Evolutionary conservation across 2,797 vertebrate species (phyloP).

Genomic region (Ptychadena robeensis): DNA sequence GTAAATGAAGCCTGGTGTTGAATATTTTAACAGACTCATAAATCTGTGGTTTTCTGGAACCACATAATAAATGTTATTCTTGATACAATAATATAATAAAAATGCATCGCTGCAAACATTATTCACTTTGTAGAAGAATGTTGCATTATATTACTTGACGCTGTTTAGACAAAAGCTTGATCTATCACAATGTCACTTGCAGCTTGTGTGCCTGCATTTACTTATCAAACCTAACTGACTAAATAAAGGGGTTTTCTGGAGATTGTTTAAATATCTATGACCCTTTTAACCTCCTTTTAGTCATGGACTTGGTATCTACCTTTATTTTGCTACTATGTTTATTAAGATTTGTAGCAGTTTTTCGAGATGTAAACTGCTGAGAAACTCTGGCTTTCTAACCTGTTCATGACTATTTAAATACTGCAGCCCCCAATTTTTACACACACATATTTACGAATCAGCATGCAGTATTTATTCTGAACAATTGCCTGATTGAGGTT

Average conservation of each 20-base stretch:
- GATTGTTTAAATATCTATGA: conserved; percentile 15
- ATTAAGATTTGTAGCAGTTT: too few species aligned
- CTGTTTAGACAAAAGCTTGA: conserved; percentile 27
- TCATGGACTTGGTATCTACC: too few species aligned
- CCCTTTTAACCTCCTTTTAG: too few species aligned
- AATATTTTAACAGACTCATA: conserved; percentile 55
- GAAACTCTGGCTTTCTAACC: too few species aligned
- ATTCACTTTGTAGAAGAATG: conserved; percentile 13
- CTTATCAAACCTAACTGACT: conserved; percentile 8
- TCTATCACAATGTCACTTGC: conserved; percentile 14
- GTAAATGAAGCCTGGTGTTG: conserved; percentile 49
- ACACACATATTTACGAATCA: too few species aligned
- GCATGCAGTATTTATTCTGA: too few species aligned
- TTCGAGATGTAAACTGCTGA: too few species aligned
- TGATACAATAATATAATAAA: conserved; percentile 45
- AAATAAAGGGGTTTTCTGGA: background rate
- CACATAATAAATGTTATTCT: conserved; percentile 53
- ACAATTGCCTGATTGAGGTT: too few species aligned
- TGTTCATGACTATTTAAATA: too few species aligned
- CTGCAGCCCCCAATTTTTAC: too few species aligned
- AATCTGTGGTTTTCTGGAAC: conserved; percentile 52
- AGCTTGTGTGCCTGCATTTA: background rate
- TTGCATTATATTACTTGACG: conserved; percentile 22
- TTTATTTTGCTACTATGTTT: too few species aligned
- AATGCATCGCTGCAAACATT: conserved; percentile 33